Conservation (phyloP, 1,140 invertebrate species). For the Nasonia giraulti region DNA sequence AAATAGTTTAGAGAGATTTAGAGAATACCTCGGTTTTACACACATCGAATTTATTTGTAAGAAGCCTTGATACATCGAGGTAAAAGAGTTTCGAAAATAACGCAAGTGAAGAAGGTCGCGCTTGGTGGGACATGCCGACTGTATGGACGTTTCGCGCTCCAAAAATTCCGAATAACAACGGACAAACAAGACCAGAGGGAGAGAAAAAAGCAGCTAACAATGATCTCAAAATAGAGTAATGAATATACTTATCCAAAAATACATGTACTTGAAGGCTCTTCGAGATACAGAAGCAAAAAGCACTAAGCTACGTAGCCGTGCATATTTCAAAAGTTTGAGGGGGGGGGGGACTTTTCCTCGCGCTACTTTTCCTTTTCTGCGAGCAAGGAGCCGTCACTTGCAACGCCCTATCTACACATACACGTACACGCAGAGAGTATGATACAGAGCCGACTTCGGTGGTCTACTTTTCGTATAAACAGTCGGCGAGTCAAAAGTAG, state of each 20-base stretch:
- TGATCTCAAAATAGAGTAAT: not conserved
- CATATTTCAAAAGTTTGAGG: slow-evolving; percentile 36
- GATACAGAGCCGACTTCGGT: not conserved
- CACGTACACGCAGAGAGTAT: not conserved
- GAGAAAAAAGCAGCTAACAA: not conserved
- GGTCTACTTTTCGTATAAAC: slow-evolving; percentile 36
- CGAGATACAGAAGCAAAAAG: slow-evolving; percentile 19
- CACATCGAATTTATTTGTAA: too few species aligned
- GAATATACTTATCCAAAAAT: slow-evolving; percentile 1
- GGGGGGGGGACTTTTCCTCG: not conserved
- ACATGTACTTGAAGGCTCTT: not conserved
- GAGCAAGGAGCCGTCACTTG: not conserved
- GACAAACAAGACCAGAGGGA: not conserved
- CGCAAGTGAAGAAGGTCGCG: not conserved
- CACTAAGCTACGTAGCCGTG: not conserved
- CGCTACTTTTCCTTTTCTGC: not conserved
- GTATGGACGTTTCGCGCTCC: not conserved
- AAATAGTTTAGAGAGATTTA: too few species aligned
- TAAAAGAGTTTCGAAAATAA: not conserved
- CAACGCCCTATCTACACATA: not conserved
- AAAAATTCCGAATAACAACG: not conserved
- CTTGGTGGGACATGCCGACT: not conserved
- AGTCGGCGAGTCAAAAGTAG: not conserved
- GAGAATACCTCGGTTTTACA: too few species aligned
- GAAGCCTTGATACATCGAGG: too few species aligned